phyloP scores from a whole-genome alignment of 2,113 vertebrate genomes.

The Dromas ardeola region DNA sequence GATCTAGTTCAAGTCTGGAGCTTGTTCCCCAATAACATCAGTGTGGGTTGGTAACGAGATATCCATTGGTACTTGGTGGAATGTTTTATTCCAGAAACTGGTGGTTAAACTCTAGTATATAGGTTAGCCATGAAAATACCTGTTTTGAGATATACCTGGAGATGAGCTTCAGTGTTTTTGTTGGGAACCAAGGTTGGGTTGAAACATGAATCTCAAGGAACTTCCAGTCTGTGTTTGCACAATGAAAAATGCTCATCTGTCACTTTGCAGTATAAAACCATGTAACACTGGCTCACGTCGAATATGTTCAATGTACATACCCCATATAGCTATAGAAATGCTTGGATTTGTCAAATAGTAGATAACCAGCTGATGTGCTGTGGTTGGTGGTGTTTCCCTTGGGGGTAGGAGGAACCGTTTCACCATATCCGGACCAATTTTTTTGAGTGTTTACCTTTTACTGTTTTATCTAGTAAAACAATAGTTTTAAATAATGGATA shows the following conservation, averaged over 20 bases:
- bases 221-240: not conserved
- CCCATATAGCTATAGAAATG: not conserved
- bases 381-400: not conserved
- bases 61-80: not conserved
- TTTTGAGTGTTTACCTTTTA: not conserved
- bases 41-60: not conserved
- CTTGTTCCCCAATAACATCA: not conserved
- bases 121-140: not conserved
- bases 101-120: not conserved
- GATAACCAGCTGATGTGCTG: not conserved
- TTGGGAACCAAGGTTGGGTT: not conserved
- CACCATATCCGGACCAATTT: not conserved
- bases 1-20: not conserved
- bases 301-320: not conserved
- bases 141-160: not conserved
- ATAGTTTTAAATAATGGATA: not conserved
- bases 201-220: not conserved
- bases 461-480: not conserved
- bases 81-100: not conserved
- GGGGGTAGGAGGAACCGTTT: not conserved
- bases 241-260: not conserved
- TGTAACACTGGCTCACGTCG: not conserved
- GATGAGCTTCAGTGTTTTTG: not conserved
- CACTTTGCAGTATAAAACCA: not conserved
- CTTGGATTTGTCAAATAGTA: not conserved